These are phyloP conservation scores for Bubo blakistoni DNA, from an alignment of 2,113 vertebrate species.

Conservation along the genomic window DNA sequence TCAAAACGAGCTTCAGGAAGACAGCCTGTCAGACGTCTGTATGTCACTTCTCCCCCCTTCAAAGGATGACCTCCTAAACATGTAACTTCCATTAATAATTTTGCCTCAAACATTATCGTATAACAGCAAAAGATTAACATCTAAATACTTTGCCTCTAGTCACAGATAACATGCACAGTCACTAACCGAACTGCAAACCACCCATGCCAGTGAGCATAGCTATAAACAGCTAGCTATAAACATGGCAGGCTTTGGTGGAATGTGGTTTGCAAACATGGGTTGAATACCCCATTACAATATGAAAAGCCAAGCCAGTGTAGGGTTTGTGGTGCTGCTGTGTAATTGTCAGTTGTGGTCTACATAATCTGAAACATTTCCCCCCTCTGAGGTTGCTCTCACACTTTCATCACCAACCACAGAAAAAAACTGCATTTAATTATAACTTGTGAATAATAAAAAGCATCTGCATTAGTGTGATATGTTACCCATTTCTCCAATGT, in stretches of 20 bases:
- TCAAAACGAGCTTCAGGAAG: background rate
- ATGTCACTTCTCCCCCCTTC: background rate
- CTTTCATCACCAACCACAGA: slow-evolving; percentile 64
- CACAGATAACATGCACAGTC: fast-evolving
- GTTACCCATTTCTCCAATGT: slow-evolving; percentile 1
- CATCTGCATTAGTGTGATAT: slow-evolving; percentile 4
- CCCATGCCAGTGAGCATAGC: background rate
- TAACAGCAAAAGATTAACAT: background rate
- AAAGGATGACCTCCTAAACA: background rate
- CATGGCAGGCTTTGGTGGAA: background rate
- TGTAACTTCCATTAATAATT: background rate
- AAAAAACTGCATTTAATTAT: slow-evolving; percentile 40
- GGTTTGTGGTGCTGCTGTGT: slow-evolving; percentile 6
- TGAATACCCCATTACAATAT: background rate
- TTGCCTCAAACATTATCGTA: background rate
- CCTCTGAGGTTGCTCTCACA: slow-evolving; percentile 28
- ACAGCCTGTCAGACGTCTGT: background rate
- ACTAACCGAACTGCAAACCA: background rate
- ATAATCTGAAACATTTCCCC: slow-evolving; percentile 51
- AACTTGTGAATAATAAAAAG: slow-evolving; percentile 42
- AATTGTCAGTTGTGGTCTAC: slow-evolving; percentile 42
- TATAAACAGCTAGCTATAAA: background rate
- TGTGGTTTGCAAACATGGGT: background rate
- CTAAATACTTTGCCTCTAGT: background rate
- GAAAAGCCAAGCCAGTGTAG: background rate